Conservation (phyloP, 2,113 vertebrate species). For the Balaenoptera acutorostrata region DNA sequence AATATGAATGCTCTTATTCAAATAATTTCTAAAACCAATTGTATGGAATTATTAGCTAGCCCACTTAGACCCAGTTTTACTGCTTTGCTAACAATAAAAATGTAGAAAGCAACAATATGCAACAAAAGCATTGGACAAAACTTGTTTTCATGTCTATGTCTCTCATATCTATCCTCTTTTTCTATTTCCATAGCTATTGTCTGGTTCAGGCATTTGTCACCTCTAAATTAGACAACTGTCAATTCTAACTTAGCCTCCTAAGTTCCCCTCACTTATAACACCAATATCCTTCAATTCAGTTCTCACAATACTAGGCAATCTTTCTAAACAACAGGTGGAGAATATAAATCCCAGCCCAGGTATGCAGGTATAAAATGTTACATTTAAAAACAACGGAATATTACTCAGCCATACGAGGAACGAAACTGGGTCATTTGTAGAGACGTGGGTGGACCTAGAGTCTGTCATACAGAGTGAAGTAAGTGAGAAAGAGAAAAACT, state of each 20-base stretch:
- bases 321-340: constrained; percentile 26
- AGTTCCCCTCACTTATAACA: background rate
- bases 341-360: background rate
- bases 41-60: background rate
- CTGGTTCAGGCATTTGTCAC: background rate
- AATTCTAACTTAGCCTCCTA: background rate
- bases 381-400: background rate
- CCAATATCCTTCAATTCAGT: background rate
- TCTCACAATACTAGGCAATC: background rate
- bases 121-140: background rate
- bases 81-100: background rate
- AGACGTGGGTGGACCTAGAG: no score
- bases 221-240: background rate
- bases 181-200: background rate
- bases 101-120: background rate
- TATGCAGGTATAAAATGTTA: background rate
- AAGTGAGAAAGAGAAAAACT: no score
- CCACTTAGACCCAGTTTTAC: background rate
- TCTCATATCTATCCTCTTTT: background rate
- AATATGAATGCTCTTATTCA: background rate
- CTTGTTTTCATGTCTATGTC: background rate
- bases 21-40: background rate
- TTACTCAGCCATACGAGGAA: no score
- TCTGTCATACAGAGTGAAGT: no score
- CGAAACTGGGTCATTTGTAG: no score